Evolutionary conservation across 2,113 vertebrate species (phyloP).

Genomic region (Ia io): DNA sequence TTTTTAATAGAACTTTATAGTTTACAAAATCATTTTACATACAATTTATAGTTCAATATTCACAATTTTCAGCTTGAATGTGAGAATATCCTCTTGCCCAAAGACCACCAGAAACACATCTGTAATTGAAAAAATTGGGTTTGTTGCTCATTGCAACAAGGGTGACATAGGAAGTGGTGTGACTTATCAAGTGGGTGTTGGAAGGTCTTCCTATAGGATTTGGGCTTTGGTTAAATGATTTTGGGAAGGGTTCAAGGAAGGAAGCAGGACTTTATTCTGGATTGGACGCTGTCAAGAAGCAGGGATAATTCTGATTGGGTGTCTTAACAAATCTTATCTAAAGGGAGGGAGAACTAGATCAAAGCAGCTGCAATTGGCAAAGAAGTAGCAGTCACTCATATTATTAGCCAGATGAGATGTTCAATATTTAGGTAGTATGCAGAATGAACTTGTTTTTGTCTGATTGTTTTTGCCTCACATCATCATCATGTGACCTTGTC

Average conservation of each 20-base stretch:
- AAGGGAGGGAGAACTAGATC: not conserved
- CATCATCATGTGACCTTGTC: not conserved
- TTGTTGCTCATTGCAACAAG: not conserved
- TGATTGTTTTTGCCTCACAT: not conserved
- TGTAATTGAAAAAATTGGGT: not conserved
- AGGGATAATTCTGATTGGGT: not conserved
- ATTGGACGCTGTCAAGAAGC: not conserved
- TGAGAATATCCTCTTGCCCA: not conserved
- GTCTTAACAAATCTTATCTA: not conserved
- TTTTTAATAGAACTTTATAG: constrained; percentile 1
- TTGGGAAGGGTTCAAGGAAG: not conserved
- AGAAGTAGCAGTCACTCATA: not conserved
- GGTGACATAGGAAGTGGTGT: not conserved
- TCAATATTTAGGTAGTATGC: not conserved
- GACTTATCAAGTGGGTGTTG: not conserved
- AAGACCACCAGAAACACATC: not conserved
- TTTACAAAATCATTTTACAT: not conserved
- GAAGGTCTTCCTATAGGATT: not conserved
- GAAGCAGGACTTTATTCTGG: not conserved
- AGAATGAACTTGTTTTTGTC: not conserved
- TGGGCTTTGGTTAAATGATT: not conserved
- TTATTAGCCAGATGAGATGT: not conserved
- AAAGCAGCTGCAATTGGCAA: not conserved
- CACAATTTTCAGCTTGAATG: not conserved
- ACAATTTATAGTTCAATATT: not conserved